Percentiles rank a stretch among this genome's conserved stretches.
phyloP scores from a whole-genome alignment of 2,113 vertebrate genomes.

The Colaptes auratus region DNA sequence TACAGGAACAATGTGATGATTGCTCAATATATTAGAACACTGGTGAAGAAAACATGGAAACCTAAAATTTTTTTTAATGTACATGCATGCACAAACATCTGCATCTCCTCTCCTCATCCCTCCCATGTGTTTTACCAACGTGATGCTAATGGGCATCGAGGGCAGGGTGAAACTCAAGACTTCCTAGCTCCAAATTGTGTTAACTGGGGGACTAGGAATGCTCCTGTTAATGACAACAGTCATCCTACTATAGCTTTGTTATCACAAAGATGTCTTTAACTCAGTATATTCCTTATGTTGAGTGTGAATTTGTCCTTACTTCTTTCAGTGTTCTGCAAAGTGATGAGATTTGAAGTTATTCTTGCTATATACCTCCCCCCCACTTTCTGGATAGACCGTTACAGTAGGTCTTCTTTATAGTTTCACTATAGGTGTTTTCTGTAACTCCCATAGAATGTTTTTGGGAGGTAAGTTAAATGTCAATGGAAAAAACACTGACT shows the following conservation, averaged over 20 bases:
- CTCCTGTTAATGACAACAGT: background rate
- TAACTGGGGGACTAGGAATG: background rate
- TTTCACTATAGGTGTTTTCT: background rate
- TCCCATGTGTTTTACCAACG: background rate
- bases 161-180: background rate
- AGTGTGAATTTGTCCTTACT: background rate
- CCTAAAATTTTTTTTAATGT: background rate
- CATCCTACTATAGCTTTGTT: background rate
- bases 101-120: background rate
- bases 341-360: background rate
- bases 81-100: background rate
- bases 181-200: background rate
- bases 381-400: background rate
- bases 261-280: background rate
- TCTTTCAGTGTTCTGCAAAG: background rate
- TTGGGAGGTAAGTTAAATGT: background rate
- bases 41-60: background rate
- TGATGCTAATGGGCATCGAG: background rate
- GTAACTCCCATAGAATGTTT: background rate
- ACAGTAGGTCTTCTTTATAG: background rate
- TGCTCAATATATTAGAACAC: background rate
- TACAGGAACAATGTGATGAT: background rate
- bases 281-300: accelerated
- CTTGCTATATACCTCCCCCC: too few species aligned
- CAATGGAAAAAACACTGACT: background rate